Percentiles rank a stretch among this genome's conserved stretches.
These are phyloP conservation scores for Nephrotoma appendiculata DNA, from an alignment of 2,888 invertebrate genomes.

Conservation along the genomic window DNA sequence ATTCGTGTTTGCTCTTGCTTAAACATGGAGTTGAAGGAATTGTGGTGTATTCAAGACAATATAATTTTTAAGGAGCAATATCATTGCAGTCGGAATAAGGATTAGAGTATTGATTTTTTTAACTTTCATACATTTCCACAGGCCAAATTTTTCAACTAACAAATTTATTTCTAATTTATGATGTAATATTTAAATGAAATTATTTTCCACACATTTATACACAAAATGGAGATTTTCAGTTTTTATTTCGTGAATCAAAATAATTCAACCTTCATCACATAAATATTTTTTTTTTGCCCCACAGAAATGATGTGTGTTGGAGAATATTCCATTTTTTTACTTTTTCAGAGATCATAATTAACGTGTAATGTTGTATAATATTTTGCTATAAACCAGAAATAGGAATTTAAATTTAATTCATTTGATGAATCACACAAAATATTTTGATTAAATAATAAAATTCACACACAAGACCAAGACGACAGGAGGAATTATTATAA, in stretches of 20 bases:
- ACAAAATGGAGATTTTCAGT: not conserved
- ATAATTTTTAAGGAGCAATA: not conserved
- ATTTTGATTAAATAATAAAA: not conserved
- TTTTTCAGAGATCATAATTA: not conserved
- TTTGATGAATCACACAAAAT: not conserved
- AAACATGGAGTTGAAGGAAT: not conserved
- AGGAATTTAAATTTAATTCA: not conserved
- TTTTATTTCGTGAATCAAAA: not conserved
- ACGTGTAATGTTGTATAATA: not conserved
- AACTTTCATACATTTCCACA: not conserved
- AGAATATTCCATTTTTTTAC: not conserved
- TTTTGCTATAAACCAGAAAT: not conserved
- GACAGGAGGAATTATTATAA: not conserved
- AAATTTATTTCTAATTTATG: not conserved
- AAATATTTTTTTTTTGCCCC: not conserved
- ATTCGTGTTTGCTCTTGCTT: not conserved
- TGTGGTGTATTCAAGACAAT: not conserved
- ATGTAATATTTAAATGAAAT: not conserved
- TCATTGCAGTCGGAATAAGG: not conserved
- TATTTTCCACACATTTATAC: not conserved
- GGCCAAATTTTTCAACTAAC: not conserved
- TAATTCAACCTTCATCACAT: not conserved
- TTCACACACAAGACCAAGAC: not conserved
- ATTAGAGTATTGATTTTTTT: not conserved
- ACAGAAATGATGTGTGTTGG: not conserved